Evolutionary conservation across 1,140 invertebrate genomes (phyloP).

Genomic region (Nautilus pompilius): DNA sequence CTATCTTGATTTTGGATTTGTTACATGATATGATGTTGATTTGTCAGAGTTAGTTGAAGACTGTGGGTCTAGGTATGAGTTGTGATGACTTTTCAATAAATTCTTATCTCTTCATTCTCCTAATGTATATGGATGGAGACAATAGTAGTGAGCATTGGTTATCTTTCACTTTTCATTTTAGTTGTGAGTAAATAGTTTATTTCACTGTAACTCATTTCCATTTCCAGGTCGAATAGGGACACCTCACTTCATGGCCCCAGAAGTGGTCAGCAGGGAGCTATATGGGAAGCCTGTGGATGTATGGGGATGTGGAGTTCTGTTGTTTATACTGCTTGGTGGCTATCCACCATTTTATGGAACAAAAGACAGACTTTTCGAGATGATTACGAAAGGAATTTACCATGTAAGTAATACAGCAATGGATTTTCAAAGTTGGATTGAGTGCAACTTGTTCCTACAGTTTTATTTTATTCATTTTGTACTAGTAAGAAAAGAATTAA

Average conservation of each 20-base stretch:
- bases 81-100: too few species aligned
- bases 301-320: constrained; percentile 91
- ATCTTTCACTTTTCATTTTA: too few species aligned
- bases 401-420: constrained; percentile 32
- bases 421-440: background rate
- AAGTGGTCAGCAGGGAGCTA: constrained; percentile 83
- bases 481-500: background rate
- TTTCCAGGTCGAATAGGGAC: constrained; percentile 83
- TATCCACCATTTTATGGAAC: constrained; percentile 92
- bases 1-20: too few species aligned
- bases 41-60: too few species aligned
- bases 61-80: too few species aligned
- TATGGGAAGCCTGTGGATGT: constrained; percentile 97
- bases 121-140: too few species aligned
- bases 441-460: background rate
- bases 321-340: constrained; percentile 91
- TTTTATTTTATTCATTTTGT: background rate
- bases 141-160: too few species aligned
- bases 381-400: constrained; percentile 80
- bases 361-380: constrained; percentile 83
- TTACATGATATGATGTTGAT: too few species aligned
- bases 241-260: constrained; percentile 95
- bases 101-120: too few species aligned
- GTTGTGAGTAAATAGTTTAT: too few species aligned
- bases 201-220: background rate